These are phyloP conservation scores for Stomatorhinus ivindoensis DNA, from an alignment of 2,113 vertebrate species.

Conservation along the genomic window DNA sequence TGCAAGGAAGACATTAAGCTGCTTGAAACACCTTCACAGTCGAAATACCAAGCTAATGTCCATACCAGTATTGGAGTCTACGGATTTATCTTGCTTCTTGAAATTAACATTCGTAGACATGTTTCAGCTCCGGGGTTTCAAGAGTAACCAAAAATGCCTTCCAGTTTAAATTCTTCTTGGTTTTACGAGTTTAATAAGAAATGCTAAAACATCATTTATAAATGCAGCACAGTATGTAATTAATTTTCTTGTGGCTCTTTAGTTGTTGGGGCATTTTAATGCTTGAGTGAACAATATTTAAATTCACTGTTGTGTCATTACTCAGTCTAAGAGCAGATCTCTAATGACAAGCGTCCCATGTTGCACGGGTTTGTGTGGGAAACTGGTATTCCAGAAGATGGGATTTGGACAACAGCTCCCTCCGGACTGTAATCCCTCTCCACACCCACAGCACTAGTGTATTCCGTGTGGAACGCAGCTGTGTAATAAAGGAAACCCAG, in stretches of 20 bases:
- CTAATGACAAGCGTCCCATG: neutral
- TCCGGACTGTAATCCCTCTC: neutral
- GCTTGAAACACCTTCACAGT: neutral
- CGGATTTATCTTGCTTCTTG: neutral
- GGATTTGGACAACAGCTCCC: neutral
- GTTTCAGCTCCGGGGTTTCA: neutral
- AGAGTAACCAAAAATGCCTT: neutral
- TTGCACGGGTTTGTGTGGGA: neutral
- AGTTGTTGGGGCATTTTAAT: neutral
- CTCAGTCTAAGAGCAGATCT: neutral
- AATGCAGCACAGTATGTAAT: neutral
- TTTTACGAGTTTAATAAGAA: neutral
- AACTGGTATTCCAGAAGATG: neutral
- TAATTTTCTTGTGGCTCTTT: neutral
- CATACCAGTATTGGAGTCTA: neutral
- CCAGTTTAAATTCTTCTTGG: neutral
- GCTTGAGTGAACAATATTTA: conserved; percentile 2
- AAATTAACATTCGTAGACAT: neutral
- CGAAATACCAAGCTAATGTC: neutral
- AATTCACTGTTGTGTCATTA: neutral
- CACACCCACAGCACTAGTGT: neutral
- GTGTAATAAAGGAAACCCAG: neutral
- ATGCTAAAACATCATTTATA: neutral
- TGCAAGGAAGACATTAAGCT: neutral
- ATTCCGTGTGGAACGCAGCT: neutral